Conservation (phyloP, 2,113 vertebrate genomes). For the Semnornis frantzii region DNA sequence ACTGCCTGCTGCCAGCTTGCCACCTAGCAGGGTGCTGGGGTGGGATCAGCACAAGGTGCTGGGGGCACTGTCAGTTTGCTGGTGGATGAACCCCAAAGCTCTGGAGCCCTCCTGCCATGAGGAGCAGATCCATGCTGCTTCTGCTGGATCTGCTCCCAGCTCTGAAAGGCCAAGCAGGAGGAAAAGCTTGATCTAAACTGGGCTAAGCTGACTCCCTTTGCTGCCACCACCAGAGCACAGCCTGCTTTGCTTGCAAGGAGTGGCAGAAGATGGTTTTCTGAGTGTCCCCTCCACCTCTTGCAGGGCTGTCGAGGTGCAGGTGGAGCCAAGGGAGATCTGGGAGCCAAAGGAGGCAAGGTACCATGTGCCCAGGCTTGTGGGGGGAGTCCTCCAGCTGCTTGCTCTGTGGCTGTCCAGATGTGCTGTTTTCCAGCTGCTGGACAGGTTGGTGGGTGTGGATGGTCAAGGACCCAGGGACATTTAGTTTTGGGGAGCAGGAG, state of each 20-base stretch:
- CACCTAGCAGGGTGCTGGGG: neutral
- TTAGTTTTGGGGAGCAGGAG: neutral
- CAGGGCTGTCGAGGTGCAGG: constrained; percentile 79
- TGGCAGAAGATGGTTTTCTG: neutral
- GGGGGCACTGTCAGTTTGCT: neutral
- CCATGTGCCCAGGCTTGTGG: rapidly evolving
- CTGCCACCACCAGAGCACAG: neutral
- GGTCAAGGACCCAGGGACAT: too few relatives aligned
- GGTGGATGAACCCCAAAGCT: neutral
- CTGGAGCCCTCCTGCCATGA: rapidly evolving
- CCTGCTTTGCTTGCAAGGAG: neutral
- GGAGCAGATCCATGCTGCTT: neutral
- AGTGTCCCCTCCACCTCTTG: neutral
- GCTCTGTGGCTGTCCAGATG: neutral
- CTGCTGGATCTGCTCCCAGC: neutral
- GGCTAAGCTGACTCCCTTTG: neutral
- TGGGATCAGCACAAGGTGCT: neutral
- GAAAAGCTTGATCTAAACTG: neutral
- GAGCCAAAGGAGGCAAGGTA: constrained; percentile 85
- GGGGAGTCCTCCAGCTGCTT: neutral
- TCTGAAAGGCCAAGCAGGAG: rapidly evolving
- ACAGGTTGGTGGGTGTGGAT: neutral
- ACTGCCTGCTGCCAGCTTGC: neutral
- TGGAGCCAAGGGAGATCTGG: constrained; percentile 82
- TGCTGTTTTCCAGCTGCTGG: neutral